Evolutionary conservation across 2,113 vertebrate species (phyloP).

Genomic region (Illadopsis cleaveri): DNA sequence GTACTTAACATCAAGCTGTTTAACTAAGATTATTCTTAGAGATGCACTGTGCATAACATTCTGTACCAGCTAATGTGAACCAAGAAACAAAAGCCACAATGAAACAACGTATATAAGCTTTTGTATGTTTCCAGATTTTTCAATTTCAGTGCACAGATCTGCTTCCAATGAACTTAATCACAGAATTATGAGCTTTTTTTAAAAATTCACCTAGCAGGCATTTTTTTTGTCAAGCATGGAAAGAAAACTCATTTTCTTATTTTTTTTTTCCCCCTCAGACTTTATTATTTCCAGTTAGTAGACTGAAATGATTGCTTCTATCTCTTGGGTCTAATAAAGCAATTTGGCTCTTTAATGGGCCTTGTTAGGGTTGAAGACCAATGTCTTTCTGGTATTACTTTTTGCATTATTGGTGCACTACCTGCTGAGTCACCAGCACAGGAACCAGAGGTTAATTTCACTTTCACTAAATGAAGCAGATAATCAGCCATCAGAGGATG

Average conservation of each 20-base stretch:
- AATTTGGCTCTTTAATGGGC: conserved; percentile 72
- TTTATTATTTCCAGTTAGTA: conserved; percentile 70
- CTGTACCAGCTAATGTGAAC: neutral
- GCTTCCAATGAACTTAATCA: neutral
- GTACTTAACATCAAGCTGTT: conserved; percentile 44
- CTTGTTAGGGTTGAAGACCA: conserved; percentile 73
- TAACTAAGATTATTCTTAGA: conserved; percentile 3
- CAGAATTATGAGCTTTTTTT: neutral
- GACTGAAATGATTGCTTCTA: conserved; percentile 67
- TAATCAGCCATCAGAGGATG: conserved; percentile 73
- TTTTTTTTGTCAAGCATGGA: neutral
- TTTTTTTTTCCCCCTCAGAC: neutral
- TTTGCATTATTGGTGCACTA: conserved; percentile 64
- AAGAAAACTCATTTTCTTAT: conserved; percentile 27
- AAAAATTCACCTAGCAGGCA: neutral
- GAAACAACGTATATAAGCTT: neutral
- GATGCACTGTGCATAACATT: neutral
- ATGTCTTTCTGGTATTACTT: conserved; percentile 63
- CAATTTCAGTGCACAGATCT: neutral
- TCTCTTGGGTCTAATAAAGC: conserved; percentile 74
- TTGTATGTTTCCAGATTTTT: neutral
- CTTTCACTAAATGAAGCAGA: conserved; percentile 77
- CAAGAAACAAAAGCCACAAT: neutral
- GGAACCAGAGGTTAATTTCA: conserved; percentile 79
- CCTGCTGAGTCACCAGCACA: conserved; percentile 77